These are phyloP conservation scores for Cercocebus atys DNA, from an alignment of 2,113 vertebrate genomes.

Conservation along the genomic window DNA sequence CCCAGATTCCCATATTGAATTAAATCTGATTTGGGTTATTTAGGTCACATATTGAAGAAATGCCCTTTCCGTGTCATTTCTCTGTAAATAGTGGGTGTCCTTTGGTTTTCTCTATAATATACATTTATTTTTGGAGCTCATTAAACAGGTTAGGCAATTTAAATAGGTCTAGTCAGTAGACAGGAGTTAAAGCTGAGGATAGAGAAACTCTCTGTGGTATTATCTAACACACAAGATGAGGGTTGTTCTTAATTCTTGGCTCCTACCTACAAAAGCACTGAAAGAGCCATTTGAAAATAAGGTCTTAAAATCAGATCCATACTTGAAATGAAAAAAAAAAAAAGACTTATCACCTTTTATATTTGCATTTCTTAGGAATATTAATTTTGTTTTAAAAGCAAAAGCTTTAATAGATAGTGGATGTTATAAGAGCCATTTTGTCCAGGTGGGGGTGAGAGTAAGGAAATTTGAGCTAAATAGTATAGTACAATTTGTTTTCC, in stretches of 20 bases:
- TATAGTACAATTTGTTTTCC: neutral
- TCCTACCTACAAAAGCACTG: neutral
- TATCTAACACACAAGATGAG: constrained; percentile 58
- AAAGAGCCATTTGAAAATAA: constrained; percentile 34
- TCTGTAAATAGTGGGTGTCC: constrained; percentile 57
- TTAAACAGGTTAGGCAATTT: constrained; percentile 72
- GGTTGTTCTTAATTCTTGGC: constrained; percentile 33
- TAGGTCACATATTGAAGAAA: constrained; percentile 55
- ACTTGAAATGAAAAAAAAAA: neutral
- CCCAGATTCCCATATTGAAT: constrained; percentile 68
- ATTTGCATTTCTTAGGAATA: neutral
- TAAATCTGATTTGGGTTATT: constrained; percentile 68
- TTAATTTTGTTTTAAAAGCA: constrained; percentile 14
- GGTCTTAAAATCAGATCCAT: neutral
- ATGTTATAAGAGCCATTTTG: neutral
- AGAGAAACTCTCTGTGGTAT: constrained; percentile 67
- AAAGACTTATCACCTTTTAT: neutral
- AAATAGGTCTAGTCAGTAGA: constrained; percentile 74
- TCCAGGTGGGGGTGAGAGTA: neutral
- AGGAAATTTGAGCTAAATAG: neutral
- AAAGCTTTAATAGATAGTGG: neutral
- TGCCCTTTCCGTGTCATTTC: constrained; percentile 62
- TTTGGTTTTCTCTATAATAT: constrained; percentile 65
- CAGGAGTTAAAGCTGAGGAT: constrained; percentile 6
- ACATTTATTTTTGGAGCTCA: constrained; percentile 78